phyloP scores from a whole-genome alignment of 2,113 vertebrate genomes.

The Serilophus lunatus region DNA sequence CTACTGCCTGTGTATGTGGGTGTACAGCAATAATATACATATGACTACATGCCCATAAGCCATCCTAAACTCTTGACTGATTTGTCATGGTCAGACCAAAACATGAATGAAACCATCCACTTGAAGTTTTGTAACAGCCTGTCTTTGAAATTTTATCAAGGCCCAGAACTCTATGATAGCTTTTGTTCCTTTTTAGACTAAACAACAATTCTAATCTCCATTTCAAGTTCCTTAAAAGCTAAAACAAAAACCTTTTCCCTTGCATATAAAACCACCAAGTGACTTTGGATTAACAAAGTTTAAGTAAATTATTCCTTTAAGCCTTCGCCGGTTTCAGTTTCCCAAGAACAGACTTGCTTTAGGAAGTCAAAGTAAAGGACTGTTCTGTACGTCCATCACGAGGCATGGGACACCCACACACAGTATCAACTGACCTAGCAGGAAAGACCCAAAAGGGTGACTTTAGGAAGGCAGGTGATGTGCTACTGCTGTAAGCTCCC shows the following conservation, averaged over 20 bases:
- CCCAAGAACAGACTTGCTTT: background rate
- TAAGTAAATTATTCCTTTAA: background rate
- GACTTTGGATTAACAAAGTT: background rate
- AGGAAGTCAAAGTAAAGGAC: background rate
- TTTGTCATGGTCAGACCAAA: constrained; percentile 5
- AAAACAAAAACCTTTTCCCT: background rate
- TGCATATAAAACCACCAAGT: background rate
- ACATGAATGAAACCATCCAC: background rate
- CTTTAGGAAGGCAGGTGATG: background rate
- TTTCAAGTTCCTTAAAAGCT: background rate
- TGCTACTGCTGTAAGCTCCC: background rate
- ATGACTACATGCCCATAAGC: constrained; percentile 21
- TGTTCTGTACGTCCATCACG: background rate
- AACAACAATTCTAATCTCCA: background rate
- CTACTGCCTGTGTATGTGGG: background rate
- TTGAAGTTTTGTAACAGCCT: background rate
- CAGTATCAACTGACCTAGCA: background rate
- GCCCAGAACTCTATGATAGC: background rate
- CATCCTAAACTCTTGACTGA: no score
- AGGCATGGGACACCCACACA: background rate
- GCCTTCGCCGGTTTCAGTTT: background rate
- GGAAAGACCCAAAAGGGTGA: background rate
- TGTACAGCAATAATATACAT: constrained; percentile 19
- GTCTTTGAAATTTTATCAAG: background rate
- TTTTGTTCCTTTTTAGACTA: background rate